A percentile compares a stretch with the other conserved stretches of the same genome.
Evolutionary conservation across 1,140 invertebrate genomes (phyloP).

Genomic region (Sarcophaga peregrina): DNA sequence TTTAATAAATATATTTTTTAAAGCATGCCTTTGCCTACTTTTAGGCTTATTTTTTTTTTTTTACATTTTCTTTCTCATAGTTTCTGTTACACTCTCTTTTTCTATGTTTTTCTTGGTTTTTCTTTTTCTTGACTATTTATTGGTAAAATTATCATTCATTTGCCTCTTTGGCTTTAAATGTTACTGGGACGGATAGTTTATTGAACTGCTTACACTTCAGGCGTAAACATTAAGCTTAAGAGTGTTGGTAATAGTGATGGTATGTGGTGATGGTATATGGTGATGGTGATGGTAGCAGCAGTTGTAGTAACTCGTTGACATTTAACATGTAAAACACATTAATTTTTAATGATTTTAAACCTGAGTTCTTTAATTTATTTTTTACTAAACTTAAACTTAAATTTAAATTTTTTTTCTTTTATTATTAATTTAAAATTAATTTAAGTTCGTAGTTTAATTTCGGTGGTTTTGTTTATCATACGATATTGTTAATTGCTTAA

Average conservation of each 20-base stretch:
- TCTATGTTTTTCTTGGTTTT: too few relatives aligned
- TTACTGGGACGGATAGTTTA: constrained; percentile 18
- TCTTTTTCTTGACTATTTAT: background rate
- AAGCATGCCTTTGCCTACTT: background rate
- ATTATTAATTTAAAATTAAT: background rate
- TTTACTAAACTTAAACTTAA: background rate
- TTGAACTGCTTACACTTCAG: background rate
- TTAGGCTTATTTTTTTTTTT: background rate
- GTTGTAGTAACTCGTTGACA: background rate
- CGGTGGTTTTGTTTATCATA: background rate
- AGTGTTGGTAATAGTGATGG: background rate
- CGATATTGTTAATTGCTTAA: background rate
- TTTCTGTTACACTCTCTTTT: background rate
- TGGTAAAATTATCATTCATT: constrained; percentile 14
- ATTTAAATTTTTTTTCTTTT: background rate
- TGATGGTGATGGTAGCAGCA: too few relatives aligned
- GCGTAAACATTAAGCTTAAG: too few relatives aligned
- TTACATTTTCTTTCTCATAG: background rate
- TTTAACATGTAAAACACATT: background rate
- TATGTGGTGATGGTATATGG: too few relatives aligned
- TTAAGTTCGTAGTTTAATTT: constrained; percentile 4
- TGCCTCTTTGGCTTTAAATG: background rate
- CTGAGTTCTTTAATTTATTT: background rate
- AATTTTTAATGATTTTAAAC: background rate
- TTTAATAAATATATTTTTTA: background rate